Evolutionary conservation across 2,888 invertebrate genomes (phyloP), one percentile per base, ranked within the genome.

Genomic region (Galerucella pusilla): DNA sequence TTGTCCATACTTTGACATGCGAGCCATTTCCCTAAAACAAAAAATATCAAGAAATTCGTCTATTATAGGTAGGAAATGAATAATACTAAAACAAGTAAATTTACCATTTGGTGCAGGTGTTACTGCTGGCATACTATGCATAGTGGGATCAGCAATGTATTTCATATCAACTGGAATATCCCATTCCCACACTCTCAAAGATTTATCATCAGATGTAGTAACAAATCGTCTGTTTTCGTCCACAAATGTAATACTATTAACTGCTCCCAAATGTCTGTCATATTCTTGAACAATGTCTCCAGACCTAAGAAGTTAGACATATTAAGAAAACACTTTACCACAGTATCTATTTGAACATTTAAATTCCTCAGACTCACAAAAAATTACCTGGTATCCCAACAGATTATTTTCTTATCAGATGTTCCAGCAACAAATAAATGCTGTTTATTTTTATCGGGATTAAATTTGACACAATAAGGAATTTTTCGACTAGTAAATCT

Each of bases 1-100:
- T 99, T 99, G 90, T 99, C 99, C 95, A 99, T 96, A 78, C 97
- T 97, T 88, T 99, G 99, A 85, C 99, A 99, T 0, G 99, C 98
- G 77, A 99, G 90, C 99, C 99, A 99, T 88, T 99, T 99, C 2
- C 81, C 82, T 82, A 64, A 10, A 80, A 78, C 28, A 49, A 16
- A 74, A 67, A 71, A 73, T 57, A 59, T 28, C 1, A 35, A 42
- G 35, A 42, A 42, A 7, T 42, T 12, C 4, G 14, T 52, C 7
- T 2, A n/a, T n/a, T 52, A 52, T 14, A n/a, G 6, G 12, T 5
- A n/a, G 5, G 4, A 52, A 14, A 3, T 14, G 5, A 14, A 49
- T 49, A 49, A 14, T n/a, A 16, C 5, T 52, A 52, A 20, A 16
- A 20, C 9, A 57, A 57, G 9, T 2, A 57, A 66, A 57, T 79